phyloP scores from a whole-genome alignment of 2,888 invertebrate species.

The Agrochola circellaris region DNA sequence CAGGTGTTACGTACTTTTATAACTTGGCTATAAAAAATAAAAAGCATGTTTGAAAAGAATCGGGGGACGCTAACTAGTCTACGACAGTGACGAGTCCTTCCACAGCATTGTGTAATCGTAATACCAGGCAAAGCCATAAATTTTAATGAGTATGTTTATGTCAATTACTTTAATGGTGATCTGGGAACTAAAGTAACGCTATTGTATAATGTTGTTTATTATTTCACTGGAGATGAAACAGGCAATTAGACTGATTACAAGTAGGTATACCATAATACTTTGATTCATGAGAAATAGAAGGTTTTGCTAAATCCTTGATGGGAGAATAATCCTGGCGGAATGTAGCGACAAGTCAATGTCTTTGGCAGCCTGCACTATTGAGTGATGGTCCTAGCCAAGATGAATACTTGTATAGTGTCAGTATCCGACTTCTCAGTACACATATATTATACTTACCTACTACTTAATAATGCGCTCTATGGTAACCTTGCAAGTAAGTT shows the following conservation, averaged over 20 bases:
- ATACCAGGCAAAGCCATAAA: constrained; percentile 34
- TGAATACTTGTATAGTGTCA: constrained; percentile 1
- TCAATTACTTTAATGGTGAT: constrained; percentile 30
- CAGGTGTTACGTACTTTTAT: constrained; percentile 28
- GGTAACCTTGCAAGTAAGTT: constrained; percentile 22
- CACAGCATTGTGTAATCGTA: constrained; percentile 8
- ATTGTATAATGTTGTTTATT: constrained; percentile 29
- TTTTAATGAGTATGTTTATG: constrained; percentile 41
- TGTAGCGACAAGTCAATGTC: constrained; percentile 14
- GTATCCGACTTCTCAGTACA: constrained; percentile 21
- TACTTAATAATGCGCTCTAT: neutral
- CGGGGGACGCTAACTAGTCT: neutral
- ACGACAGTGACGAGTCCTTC: constrained; percentile 11
- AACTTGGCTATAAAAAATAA: neutral
- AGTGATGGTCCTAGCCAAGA: constrained; percentile 30
- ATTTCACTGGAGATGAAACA: constrained; percentile 29
- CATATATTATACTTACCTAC: neutral
- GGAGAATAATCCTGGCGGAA: constrained; percentile 19
- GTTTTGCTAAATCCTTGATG: constrained; percentile 21
- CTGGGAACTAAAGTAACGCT: constrained; percentile 36
- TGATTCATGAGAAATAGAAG: neutral
- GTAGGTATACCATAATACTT: neutral
- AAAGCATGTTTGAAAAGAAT: neutral
- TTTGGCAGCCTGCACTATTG: constrained; percentile 29
- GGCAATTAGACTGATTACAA: constrained; percentile 8